phyloP scores from a whole-genome alignment of 2,113 vertebrate genomes.

The Tenrec ecaudatus region DNA sequence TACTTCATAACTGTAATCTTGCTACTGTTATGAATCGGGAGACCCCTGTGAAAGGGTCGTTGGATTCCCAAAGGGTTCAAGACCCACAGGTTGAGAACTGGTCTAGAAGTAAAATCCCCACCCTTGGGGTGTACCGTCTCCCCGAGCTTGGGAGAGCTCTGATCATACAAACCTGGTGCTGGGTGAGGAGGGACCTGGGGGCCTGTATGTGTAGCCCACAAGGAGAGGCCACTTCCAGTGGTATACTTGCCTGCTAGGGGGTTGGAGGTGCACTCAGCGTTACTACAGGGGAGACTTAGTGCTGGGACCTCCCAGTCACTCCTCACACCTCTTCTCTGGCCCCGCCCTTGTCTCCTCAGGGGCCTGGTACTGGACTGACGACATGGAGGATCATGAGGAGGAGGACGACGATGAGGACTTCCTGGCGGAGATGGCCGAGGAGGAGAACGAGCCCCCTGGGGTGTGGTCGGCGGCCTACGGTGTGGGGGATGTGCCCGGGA shows the following conservation, averaged over 20 bases:
- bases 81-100: no score
- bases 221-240: neutral
- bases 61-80: no score
- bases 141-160: neutral
- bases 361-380: constrained; percentile 78
- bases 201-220: neutral
- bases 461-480: constrained; percentile 81
- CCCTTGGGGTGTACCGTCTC: no score
- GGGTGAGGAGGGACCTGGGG: neutral
- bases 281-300: neutral
- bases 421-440: constrained; percentile 72
- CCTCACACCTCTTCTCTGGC: neutral
- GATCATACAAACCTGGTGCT: no score
- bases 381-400: constrained; percentile 79
- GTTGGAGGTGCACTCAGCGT: neutral
- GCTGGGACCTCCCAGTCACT: no score
- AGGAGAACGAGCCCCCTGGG: constrained; percentile 76
- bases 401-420: constrained; percentile 80
- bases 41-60: no score
- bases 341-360: constrained; percentile 22
- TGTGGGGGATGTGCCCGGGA: constrained; percentile 80
- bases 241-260: neutral
- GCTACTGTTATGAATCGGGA: no score
- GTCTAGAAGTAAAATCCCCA: no score
- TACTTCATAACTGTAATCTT: no score